phyloP scores from a whole-genome alignment of 2,888 invertebrate genomes.

The Allolobophora icterica region DNA sequence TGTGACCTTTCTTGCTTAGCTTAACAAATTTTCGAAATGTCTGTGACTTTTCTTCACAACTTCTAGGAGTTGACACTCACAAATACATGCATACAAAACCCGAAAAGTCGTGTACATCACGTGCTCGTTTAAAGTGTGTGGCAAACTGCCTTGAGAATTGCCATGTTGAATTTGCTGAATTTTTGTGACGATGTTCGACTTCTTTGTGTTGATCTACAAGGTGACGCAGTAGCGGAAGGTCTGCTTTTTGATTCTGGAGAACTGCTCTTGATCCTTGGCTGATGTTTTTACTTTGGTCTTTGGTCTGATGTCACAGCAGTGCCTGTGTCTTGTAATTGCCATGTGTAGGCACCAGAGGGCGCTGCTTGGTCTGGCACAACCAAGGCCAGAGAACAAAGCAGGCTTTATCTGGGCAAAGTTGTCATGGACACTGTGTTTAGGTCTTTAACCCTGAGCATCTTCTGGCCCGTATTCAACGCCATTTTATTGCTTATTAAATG shows the following conservation, averaged over 20 bases:
- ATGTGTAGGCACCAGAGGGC: neutral
- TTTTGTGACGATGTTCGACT: neutral
- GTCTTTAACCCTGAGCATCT: neutral
- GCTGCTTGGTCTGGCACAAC: too few species aligned
- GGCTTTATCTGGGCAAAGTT: neutral
- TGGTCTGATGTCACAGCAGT: neutral
- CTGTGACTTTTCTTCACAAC: too few species aligned
- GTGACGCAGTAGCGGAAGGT: neutral
- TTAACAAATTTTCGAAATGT: too few species aligned
- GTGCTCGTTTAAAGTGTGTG: neutral
- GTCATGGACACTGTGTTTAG: neutral
- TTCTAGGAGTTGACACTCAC: too few species aligned
- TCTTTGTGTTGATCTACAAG: neutral
- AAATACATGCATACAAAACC: neutral
- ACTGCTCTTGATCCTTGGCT: neutral
- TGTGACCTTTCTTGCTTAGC: too few species aligned
- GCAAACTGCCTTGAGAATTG: neutral
- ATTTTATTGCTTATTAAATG: neutral
- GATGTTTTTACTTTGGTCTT: constrained; percentile 14
- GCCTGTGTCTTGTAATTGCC: neutral
- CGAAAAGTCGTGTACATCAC: neutral
- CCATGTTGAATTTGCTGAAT: neutral
- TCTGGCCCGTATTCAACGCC: neutral
- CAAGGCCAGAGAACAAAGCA: constrained; percentile 6
- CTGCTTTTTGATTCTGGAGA: neutral